A percentile compares a stretch with the other conserved stretches of the same genome.
These are phyloP conservation scores for Cantharis lateralis DNA, from an alignment of 2,888 invertebrate genomes.

Conservation along the genomic window DNA sequence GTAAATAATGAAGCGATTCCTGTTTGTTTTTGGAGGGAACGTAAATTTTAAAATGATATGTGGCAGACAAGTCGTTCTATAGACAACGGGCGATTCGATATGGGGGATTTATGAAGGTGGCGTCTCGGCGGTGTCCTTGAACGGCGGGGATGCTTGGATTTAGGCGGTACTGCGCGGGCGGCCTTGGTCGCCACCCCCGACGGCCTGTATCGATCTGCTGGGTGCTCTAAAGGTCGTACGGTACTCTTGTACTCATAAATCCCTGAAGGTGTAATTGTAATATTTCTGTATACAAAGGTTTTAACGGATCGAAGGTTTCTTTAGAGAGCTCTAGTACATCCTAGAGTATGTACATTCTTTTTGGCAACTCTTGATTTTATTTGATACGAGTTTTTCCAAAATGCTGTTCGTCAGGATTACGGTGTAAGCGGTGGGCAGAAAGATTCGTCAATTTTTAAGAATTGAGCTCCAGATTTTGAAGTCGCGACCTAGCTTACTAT, in stretches of 20 bases:
- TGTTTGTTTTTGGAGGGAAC: neutral
- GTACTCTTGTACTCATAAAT: constrained; percentile 25
- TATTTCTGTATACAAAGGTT: neutral
- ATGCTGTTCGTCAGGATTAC: neutral
- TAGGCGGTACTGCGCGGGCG: constrained; percentile 38
- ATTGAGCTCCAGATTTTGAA: neutral
- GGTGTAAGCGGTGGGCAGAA: neutral
- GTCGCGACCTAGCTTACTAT: neutral
- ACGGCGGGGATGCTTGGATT: constrained; percentile 34
- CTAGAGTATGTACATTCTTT: neutral
- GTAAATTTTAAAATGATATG: neutral
- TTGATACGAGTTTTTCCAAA: neutral
- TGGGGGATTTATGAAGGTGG: constrained; percentile 17
- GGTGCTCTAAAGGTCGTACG: constrained; percentile 38
- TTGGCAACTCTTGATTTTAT: neutral
- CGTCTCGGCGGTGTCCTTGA: constrained; percentile 36
- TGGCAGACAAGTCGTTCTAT: neutral
- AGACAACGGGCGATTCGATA: constrained; percentile 15
- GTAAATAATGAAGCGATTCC: neutral
- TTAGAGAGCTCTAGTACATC: neutral
- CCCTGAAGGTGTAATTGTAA: neutral
- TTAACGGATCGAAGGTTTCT: neutral
- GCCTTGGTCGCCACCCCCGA: constrained; percentile 45
- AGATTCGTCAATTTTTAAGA: neutral
- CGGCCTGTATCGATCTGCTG: constrained; percentile 40